phyloP scores from a whole-genome alignment of 2,888 invertebrate genomes.

The Macrophya alboannulata region DNA sequence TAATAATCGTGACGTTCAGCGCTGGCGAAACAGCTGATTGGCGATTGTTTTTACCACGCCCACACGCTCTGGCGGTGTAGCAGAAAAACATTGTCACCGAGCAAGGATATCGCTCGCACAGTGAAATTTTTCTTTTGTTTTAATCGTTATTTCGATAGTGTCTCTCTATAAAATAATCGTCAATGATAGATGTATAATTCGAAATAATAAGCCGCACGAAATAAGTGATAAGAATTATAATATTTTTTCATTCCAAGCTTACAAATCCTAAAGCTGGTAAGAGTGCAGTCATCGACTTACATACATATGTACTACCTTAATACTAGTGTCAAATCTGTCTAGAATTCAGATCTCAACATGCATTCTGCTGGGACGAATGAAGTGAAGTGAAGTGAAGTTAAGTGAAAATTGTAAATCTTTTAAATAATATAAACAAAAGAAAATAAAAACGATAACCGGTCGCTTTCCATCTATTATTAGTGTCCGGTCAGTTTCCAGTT shows the following conservation, averaged over 20 bases:
- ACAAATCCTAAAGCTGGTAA: background rate
- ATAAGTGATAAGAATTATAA: background rate
- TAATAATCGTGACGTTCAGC: background rate
- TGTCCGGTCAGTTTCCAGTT: background rate
- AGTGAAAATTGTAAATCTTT: background rate
- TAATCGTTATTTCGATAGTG: conserved; percentile 51
- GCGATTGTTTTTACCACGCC: conserved; percentile 57
- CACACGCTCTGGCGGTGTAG: conserved; percentile 56
- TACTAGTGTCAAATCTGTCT: conserved; percentile 30
- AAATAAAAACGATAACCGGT: background rate
- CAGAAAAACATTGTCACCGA: conserved; percentile 44
- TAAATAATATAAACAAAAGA: conserved; percentile 3
- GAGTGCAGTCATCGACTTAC: conserved; percentile 26
- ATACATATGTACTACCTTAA: background rate
- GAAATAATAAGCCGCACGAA: background rate
- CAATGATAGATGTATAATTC: background rate
- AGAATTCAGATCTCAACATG: background rate
- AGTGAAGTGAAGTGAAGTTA: conserved; percentile 11
- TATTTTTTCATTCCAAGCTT: background rate
- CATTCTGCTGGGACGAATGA: background rate
- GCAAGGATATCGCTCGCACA: conserved; percentile 27
- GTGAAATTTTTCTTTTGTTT: conserved; percentile 54
- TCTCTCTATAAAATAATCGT: conserved; percentile 23
- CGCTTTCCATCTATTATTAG: conserved; percentile 21
- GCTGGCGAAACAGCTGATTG: conserved; percentile 53